Percentiles rank a stretch among this genome's conserved stretches.
These are phyloP conservation scores for Tachypleus tridentatus DNA, from an alignment of 1,140 invertebrate genomes.

Conservation along the genomic window DNA sequence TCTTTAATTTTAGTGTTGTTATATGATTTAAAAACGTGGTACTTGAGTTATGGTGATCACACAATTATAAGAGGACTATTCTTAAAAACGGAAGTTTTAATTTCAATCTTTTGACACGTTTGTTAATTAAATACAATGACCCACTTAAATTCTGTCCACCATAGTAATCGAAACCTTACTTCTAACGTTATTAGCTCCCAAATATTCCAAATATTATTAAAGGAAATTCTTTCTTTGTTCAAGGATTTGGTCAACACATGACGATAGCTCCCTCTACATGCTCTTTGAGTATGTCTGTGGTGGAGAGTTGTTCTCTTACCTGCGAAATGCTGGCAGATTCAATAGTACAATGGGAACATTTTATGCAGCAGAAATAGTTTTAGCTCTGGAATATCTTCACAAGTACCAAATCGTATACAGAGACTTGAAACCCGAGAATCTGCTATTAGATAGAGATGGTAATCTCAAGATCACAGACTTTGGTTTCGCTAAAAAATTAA, in stretches of 20 bases:
- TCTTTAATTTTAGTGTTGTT: too few relatives aligned
- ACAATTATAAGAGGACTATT: too few relatives aligned
- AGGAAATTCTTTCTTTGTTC: constrained; percentile 28
- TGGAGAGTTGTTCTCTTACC: constrained; percentile 89
- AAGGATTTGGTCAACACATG: constrained; percentile 82
- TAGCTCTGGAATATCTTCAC: constrained; percentile 75
- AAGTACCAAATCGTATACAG: constrained; percentile 66
- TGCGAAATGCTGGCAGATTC: constrained; percentile 83
- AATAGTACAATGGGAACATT: constrained; percentile 74
- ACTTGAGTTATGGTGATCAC: too few relatives aligned
- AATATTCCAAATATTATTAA: too few relatives aligned
- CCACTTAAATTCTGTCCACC: too few relatives aligned
- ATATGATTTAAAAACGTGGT: too few relatives aligned
- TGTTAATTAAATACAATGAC: too few relatives aligned
- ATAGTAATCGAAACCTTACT: too few relatives aligned
- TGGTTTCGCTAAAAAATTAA: constrained; percentile 62
- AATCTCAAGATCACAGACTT: constrained; percentile 90
- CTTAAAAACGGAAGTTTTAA: too few relatives aligned
- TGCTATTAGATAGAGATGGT: constrained; percentile 66
- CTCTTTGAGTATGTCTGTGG: constrained; percentile 89
- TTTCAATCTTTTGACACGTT: too few relatives aligned
- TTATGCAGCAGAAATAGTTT: constrained; percentile 87
- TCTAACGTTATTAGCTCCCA: too few relatives aligned
- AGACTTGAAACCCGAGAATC: constrained; percentile 93
- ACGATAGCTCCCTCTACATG: constrained; percentile 80